These are phyloP conservation scores for Ptychadena robeensis DNA, from an alignment of 2,797 vertebrate genomes.

Conservation along the genomic window DNA sequence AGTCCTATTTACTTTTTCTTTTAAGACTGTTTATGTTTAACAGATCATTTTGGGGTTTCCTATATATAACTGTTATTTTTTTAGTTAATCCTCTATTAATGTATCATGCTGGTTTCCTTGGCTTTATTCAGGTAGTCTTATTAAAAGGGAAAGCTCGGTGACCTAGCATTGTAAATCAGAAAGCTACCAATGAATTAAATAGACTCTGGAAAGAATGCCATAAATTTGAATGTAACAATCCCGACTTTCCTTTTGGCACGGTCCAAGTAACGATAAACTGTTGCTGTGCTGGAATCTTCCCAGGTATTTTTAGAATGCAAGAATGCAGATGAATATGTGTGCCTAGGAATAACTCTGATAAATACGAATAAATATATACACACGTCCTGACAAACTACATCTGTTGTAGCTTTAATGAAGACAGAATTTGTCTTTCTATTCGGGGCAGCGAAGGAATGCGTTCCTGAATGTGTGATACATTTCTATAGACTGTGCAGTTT, in stretches of 20 bases:
- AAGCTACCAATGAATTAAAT: background rate
- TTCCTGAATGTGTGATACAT: conserved; percentile 10
- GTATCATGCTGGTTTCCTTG: background rate
- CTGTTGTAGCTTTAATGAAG: conserved; percentile 47
- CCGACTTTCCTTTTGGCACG: conserved; percentile 27
- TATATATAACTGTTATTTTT: no score
- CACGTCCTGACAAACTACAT: conserved; percentile 45
- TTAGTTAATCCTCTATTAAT: background rate
- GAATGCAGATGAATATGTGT: conserved; percentile 59
- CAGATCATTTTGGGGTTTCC: no score
- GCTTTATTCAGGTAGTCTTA: background rate
- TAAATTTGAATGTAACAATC: conserved; percentile 10
- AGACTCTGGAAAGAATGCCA: background rate
- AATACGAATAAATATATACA: conserved; percentile 60
- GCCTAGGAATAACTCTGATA: conserved; percentile 59
- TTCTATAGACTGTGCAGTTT: conserved; percentile 5
- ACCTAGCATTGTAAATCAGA: background rate
- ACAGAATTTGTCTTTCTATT: conserved; percentile 36
- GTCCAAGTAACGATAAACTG: conserved; percentile 35
- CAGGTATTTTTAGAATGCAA: conserved; percentile 61
- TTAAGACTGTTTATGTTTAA: no score
- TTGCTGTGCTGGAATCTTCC: conserved; percentile 57
- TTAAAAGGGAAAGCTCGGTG: background rate
- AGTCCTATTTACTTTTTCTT: no score
- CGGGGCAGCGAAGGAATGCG: conserved; percentile 21